phyloP scores from a whole-genome alignment of 2,888 invertebrate genomes.

The Lithosia quadra region DNA sequence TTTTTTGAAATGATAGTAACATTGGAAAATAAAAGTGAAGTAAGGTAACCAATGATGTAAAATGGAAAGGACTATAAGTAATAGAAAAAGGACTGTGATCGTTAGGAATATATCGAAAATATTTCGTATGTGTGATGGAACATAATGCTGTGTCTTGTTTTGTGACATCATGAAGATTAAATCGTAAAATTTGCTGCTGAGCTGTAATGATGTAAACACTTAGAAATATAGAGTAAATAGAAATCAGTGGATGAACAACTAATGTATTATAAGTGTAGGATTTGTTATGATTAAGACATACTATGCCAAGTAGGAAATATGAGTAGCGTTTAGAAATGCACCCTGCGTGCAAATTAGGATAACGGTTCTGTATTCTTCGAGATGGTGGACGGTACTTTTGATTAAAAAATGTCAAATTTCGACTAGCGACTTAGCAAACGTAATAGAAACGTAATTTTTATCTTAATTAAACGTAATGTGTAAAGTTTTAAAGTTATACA shows the following conservation, averaged over 20 bases:
- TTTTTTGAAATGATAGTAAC: neutral
- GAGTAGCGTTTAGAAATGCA: neutral
- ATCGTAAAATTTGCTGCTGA: constrained; percentile 24
- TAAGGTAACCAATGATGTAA: neutral
- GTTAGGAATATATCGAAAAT: constrained; percentile 33
- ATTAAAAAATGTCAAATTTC: constrained; percentile 5
- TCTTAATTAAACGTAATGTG: constrained; percentile 24
- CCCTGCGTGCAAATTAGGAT: constrained; percentile 22
- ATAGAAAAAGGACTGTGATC: constrained; percentile 48
- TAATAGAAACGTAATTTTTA: constrained; percentile 23
- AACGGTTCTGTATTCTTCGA: neutral
- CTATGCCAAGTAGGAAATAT: constrained; percentile 27
- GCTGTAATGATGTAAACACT: constrained; percentile 25
- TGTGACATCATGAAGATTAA: constrained; percentile 15
- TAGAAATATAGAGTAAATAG: constrained; percentile 27
- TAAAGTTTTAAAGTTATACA: constrained; percentile 27
- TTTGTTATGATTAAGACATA: constrained; percentile 23
- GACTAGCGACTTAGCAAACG: constrained; percentile 17
- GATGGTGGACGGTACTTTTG: constrained; percentile 2
- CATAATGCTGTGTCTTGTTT: constrained; percentile 30
- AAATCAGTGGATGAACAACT: constrained; percentile 12
- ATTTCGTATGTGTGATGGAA: constrained; percentile 32
- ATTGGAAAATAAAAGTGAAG: neutral
- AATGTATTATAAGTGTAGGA: constrained; percentile 26
- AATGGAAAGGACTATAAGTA: constrained; percentile 29